Evolutionary conservation across 2,113 vertebrate genomes (phyloP).

Genomic region (Gallinago paraguaiae): DNA sequence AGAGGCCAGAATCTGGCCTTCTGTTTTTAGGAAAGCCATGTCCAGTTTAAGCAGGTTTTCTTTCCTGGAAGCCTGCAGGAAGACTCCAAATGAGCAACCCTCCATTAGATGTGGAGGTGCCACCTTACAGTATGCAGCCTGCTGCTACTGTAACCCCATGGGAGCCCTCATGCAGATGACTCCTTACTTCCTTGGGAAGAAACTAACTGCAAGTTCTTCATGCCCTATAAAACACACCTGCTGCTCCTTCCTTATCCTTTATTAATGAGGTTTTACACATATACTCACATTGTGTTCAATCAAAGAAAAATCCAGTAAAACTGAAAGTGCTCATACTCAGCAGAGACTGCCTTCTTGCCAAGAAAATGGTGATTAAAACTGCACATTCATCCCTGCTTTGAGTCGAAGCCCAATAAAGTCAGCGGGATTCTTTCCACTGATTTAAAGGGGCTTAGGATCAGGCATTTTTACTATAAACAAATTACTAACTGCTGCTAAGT

Average conservation of each 20-base stretch:
- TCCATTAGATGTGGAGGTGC: background rate
- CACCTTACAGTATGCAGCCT: background rate
- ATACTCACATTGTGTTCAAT: background rate
- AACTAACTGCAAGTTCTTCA: background rate
- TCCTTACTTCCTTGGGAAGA: background rate
- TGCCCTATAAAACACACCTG: background rate
- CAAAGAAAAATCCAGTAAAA: slow-evolving; percentile 15
- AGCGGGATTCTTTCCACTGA: slow-evolving; percentile 20
- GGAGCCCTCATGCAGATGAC: rapidly evolving
- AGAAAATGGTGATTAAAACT: slow-evolving; percentile 50
- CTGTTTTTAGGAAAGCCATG: background rate
- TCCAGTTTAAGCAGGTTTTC: background rate
- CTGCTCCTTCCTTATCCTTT: slow-evolving; percentile 18
- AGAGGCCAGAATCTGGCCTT: background rate
- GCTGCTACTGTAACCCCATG: background rate
- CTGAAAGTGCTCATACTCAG: background rate
- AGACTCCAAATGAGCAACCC: background rate
- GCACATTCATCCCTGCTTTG: slow-evolving; percentile 9
- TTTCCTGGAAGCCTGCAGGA: background rate
- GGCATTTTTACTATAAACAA: slow-evolving; percentile 29
- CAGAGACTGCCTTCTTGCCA: slow-evolving; percentile 10
- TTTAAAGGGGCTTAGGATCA: slow-evolving; percentile 47
- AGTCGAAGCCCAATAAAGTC: slow-evolving; percentile 40
- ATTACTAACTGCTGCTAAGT: slow-evolving; percentile 20
- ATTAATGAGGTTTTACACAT: slow-evolving; percentile 29